Conservation (phyloP, 2,888 invertebrate species). For the Drosophila setosimentum region DNA sequence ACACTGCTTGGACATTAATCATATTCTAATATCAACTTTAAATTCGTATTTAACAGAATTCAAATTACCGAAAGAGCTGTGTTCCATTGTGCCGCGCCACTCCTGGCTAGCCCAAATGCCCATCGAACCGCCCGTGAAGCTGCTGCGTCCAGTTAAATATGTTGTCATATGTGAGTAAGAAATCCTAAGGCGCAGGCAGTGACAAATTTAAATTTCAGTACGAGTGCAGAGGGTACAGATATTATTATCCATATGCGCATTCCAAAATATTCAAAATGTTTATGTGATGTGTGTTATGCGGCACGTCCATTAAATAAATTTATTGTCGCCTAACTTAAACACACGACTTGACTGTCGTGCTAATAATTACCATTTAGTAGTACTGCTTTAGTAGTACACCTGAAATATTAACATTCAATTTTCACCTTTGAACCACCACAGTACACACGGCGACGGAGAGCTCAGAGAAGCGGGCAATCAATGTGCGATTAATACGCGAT, state of each 20-base stretch:
- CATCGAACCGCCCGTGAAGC: constrained; percentile 76
- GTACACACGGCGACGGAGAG: constrained; percentile 86
- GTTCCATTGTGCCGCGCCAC: constrained; percentile 81
- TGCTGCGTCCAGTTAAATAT: constrained; percentile 85
- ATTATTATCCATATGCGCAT: background rate
- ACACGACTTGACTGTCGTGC: background rate
- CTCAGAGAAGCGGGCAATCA: constrained; percentile 85
- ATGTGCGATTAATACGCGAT: constrained; percentile 85
- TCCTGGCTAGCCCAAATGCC: constrained; percentile 86
- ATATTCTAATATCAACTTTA: background rate
- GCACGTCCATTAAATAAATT: background rate
- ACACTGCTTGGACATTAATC: too few relatives aligned
- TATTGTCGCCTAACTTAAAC: background rate
- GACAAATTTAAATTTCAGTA: background rate
- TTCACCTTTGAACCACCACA: constrained; percentile 1
- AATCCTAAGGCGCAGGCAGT: background rate
- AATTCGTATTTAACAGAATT: constrained; percentile 53
- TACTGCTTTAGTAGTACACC: too few relatives aligned
- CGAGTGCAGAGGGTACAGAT: background rate
- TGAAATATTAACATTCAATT: background rate
- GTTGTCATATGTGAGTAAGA: constrained; percentile 86
- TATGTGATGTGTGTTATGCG: background rate
- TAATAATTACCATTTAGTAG: background rate
- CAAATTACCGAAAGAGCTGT: constrained; percentile 74
- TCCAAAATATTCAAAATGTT: background rate